A percentile compares a stretch with the other conserved stretches of the same genome.
phyloP scores from a whole-genome alignment of 2,113 vertebrate species.

The Labeo rohita region DNA sequence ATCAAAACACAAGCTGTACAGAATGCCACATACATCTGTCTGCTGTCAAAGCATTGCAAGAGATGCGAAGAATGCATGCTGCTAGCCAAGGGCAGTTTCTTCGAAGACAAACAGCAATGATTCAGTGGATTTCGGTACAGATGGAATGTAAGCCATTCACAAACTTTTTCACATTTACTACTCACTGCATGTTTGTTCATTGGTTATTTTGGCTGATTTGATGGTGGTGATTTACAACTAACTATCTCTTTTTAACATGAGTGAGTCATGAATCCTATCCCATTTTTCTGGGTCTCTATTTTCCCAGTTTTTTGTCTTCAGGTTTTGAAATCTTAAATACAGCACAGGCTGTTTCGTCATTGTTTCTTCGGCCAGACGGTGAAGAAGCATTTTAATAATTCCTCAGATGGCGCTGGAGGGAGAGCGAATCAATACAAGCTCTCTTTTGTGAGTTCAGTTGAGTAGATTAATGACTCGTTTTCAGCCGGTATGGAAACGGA shows the following conservation, averaged over 20 bases:
- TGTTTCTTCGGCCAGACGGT: not conserved
- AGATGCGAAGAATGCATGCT: not conserved
- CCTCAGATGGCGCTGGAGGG: not conserved
- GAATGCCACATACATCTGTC: not conserved
- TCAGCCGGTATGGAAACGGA: not conserved
- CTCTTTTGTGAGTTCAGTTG: constrained; percentile 1
- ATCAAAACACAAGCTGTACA: not conserved
- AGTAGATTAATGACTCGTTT: constrained; percentile 8
- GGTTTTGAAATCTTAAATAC: not conserved
- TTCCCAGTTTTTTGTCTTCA: not conserved
- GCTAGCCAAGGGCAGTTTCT: not conserved
- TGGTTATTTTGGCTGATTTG: not conserved
- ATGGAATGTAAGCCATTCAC: not conserved
- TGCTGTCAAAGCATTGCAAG: not conserved
- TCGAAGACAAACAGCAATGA: not conserved
- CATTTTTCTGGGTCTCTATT: not conserved
- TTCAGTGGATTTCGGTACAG: not conserved
- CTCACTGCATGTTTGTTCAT: not conserved
- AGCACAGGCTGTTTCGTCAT: not conserved
- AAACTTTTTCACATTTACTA: not conserved
- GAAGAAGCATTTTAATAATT: constrained; percentile 27
- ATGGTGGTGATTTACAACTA: not conserved
- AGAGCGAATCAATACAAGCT: not conserved
- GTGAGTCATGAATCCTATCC: not conserved
- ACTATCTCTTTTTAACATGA: not conserved